Evolutionary conservation across 2,797 vertebrate species (phyloP).

Genomic region (Artibeus lituratus): DNA sequence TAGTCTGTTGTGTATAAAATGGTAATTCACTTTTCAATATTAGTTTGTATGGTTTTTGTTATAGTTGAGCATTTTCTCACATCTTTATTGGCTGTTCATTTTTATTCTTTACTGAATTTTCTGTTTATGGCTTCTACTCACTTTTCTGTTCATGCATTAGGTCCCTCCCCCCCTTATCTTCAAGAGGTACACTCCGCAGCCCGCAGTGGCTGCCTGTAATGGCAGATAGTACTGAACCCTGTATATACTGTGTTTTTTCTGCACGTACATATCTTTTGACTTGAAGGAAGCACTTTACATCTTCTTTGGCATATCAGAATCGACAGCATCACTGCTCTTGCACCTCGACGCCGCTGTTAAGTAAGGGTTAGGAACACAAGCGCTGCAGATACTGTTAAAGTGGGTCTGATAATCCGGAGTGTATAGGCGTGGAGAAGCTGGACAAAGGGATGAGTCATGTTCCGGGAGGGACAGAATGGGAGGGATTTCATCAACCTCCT

Average conservation of each 20-base stretch:
- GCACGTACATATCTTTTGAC: background rate
- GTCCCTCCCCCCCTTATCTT: background rate
- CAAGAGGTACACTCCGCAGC: background rate
- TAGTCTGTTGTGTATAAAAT: background rate
- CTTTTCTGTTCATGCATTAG: background rate
- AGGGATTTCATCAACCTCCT: background rate
- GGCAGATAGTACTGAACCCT: background rate
- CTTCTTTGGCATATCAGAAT: background rate
- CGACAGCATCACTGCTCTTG: background rate
- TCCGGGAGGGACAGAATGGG: background rate
- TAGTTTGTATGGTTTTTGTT: constrained; percentile 6
- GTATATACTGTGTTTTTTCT: background rate
- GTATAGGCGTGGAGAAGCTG: background rate
- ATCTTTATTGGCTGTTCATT: background rate
- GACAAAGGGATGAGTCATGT: background rate
- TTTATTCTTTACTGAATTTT: background rate
- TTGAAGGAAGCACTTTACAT: background rate
- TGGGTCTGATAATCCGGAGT: background rate
- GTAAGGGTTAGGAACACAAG: background rate
- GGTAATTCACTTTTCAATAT: background rate
- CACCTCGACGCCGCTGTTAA: background rate
- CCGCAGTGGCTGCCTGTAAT: background rate
- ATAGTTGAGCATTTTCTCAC: background rate
- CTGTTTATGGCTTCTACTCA: background rate
- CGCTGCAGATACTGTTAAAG: background rate